phyloP scores from a whole-genome alignment of 2,113 vertebrate species.

The Xiphophorus maculatus region DNA sequence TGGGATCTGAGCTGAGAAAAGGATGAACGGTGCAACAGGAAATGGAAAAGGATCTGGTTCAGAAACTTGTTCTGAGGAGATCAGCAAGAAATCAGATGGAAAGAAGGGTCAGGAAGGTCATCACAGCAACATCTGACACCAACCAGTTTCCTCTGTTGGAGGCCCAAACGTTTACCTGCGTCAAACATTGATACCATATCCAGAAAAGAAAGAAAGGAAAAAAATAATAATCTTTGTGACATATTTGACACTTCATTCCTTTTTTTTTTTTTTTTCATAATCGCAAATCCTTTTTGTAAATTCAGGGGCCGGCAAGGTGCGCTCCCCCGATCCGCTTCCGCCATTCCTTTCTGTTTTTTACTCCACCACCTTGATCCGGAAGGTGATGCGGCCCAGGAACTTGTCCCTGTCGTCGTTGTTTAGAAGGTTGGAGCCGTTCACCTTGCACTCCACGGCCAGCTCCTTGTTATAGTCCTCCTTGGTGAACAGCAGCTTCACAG shows the following conservation, averaged over 20 bases:
- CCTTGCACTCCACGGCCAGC: conserved; percentile 88
- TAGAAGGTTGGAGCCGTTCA: conserved; percentile 87
- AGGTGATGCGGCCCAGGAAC: conserved; percentile 92
- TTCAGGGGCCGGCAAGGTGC: conserved; percentile 55
- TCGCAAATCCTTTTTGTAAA: conserved; percentile 55
- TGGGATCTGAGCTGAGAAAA: conserved; percentile 6
- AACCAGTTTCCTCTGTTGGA: conserved; percentile 3
- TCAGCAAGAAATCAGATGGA: conserved; percentile 51
- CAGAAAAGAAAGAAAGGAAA: not conserved
- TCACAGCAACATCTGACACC: conserved; percentile 57
- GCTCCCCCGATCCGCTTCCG: conserved; percentile 7
- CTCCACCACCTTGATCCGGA: conserved; percentile 86
- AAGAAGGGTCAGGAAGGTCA: conserved; percentile 69
- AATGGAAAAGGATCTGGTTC: conserved; percentile 35
- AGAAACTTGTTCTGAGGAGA: conserved; percentile 58
- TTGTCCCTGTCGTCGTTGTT: conserved; percentile 93
- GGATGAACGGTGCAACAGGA: conserved; percentile 55
- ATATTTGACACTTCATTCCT: conserved; percentile 63
- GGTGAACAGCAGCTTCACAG: conserved; percentile 85
- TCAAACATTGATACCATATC: conserved; percentile 7
- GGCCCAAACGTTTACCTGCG: conserved; percentile 10
- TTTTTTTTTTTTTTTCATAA: not conserved
- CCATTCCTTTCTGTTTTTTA: conserved; percentile 59
- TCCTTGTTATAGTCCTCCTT: conserved; percentile 83
- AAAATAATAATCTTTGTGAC: conserved; percentile 48